Conservation (phyloP, 2,888 invertebrate genomes). For the Polydesmus complanatus region DNA sequence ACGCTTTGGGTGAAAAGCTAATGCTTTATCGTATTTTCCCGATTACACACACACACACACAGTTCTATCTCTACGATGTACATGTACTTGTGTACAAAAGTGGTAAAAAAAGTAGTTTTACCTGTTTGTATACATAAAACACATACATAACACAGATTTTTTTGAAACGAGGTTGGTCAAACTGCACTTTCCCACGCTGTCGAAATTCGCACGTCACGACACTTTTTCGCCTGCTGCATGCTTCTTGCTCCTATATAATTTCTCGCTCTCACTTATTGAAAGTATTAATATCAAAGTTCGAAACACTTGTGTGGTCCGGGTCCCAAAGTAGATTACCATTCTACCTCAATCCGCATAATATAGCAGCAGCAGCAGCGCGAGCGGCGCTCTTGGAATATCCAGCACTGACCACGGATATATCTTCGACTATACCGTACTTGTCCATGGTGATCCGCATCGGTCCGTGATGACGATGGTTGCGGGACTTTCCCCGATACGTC, state of each 20-base stretch:
- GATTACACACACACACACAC: not conserved
- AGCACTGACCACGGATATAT: too few relatives aligned
- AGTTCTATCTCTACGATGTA: not conserved
- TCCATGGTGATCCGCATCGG: too few relatives aligned
- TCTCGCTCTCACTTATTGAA: not conserved
- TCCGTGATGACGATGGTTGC: too few relatives aligned
- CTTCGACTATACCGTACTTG: too few relatives aligned
- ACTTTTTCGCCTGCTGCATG: not conserved
- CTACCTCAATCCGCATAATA: too few relatives aligned
- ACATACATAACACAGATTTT: not conserved
- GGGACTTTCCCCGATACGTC: too few relatives aligned
- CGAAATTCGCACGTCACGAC: not conserved
- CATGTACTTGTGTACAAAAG: not conserved
- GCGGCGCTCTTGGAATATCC: too few relatives aligned
- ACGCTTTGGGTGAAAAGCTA: not conserved
- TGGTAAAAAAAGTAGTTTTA: not conserved
- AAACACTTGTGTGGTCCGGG: not conserved
- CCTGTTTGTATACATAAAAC: not conserved
- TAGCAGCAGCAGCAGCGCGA: too few relatives aligned
- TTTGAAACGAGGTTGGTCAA: not conserved
- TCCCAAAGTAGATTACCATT: too few relatives aligned
- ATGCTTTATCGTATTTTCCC: not conserved
- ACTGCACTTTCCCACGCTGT: not conserved
- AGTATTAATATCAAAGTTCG: not conserved
- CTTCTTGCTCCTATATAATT: not conserved